phyloP scores from a whole-genome alignment of 2,113 vertebrate species.

The Antigone vipio region DNA sequence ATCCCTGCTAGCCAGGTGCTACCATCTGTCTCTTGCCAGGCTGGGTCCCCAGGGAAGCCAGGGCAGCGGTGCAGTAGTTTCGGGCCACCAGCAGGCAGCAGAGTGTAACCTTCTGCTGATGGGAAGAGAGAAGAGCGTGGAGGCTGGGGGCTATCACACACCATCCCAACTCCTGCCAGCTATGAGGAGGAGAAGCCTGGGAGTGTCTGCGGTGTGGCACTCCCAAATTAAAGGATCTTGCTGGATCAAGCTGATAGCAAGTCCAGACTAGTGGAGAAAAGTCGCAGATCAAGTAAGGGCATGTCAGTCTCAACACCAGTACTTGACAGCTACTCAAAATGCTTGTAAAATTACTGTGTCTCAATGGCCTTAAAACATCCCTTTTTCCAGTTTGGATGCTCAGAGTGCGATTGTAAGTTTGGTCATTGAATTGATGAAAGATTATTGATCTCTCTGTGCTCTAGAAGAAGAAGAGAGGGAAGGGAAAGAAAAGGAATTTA shows the following conservation, averaged over 20 bases:
- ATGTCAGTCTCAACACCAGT: not conserved
- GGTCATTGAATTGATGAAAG: not conserved
- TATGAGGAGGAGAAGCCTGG: not conserved
- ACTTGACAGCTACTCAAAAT: not conserved
- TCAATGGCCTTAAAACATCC: not conserved
- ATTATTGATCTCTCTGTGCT: not conserved
- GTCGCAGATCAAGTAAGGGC: not conserved
- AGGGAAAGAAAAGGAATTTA: not conserved
- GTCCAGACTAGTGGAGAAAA: not conserved
- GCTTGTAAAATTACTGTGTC: not conserved
- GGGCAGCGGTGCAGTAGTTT: accelerated
- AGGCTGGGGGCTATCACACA: not conserved
- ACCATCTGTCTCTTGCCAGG: not conserved
- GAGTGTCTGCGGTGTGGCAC: not conserved
- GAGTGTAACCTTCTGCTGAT: not conserved
- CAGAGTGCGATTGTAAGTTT: not conserved
- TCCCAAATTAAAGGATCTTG: not conserved
- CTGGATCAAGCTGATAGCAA: not conserved
- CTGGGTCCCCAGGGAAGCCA: not conserved
- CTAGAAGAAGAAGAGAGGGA: not conserved
- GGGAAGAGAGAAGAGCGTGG: not conserved
- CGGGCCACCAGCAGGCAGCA: not conserved
- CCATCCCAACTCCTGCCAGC: not conserved
- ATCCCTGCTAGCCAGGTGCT: not conserved
- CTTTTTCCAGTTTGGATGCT: not conserved